phyloP scores from a whole-genome alignment of 2,797 vertebrate species.

The Betta splendens region DNA sequence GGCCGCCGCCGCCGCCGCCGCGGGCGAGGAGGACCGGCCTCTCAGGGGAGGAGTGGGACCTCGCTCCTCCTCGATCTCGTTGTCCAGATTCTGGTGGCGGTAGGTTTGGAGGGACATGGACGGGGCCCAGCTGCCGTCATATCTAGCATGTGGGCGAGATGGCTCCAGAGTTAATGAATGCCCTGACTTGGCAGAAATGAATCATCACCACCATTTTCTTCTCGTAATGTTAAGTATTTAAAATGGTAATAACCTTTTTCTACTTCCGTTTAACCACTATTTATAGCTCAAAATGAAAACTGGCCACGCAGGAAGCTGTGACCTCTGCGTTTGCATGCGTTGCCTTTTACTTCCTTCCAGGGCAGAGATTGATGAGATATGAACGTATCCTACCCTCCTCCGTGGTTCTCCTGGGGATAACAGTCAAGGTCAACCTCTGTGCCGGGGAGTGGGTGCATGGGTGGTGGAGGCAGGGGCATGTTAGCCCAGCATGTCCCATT shows the following conservation, averaged over 20 bases:
- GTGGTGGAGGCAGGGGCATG: slow-evolving; percentile 90
- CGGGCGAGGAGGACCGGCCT: slow-evolving; percentile 91
- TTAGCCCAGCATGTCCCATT: slow-evolving; percentile 93
- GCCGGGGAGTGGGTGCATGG: slow-evolving; percentile 92
- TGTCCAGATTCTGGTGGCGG: slow-evolving; percentile 89
- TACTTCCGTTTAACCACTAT: too few relatives aligned
- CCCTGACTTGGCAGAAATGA: too few relatives aligned
- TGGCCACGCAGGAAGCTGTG: slow-evolving; percentile 27
- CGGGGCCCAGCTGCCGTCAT: slow-evolving; percentile 90
- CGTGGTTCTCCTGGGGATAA: slow-evolving; percentile 88
- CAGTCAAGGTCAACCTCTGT: slow-evolving; percentile 89
- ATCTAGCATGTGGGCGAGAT: slow-evolving; percentile 74
- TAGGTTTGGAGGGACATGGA: slow-evolving; percentile 91
- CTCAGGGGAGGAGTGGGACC: slow-evolving; percentile 92
- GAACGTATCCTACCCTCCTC: slow-evolving; percentile 78
- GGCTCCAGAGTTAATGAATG: neutral
- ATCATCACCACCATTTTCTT: too few relatives aligned
- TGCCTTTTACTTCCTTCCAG: slow-evolving; percentile 10
- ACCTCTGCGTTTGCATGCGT: slow-evolving; percentile 38
- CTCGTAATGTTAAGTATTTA: too few relatives aligned
- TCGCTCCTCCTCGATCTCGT: slow-evolving; percentile 89
- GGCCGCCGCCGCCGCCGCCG: slow-evolving; percentile 81
- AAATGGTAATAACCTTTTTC: too few relatives aligned
- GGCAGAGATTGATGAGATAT: slow-evolving; percentile 59
- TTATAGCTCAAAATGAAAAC: too few relatives aligned